Evolutionary conservation across 2,888 invertebrate genomes (phyloP), one percentile per base, ranked within the genome.

Genomic region (Dugesia japonica): DNA sequence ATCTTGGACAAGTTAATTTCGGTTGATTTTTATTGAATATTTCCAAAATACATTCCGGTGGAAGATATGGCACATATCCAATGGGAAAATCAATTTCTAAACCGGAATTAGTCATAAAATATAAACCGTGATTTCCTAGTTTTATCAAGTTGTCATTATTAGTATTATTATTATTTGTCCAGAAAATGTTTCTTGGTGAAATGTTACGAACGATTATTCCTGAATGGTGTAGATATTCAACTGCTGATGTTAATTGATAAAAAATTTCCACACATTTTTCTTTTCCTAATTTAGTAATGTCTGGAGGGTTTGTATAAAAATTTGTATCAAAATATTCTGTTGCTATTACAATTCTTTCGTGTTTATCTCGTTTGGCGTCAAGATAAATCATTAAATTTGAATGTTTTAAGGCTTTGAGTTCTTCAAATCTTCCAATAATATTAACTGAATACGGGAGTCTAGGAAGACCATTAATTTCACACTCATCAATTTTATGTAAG

Each of bases 261-360:
- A 56, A 23, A 7, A 56, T 23, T 23, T 56, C 56, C 1, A 56
- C 17, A 20, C 20, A 20, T 56, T 56, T 56, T 20, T 23, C 4
- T n/a, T 23, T n/a, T 56, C n/a, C n/a, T 23, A 56, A 56, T n/a
- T 56, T 4, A 23, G 7, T 23, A 23, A 56, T 56, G 1, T 56
- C n/a, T 7, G 23, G n/a, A n/a, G 56, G 56, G 56, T 56, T n/a
- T 13, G 56, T 20, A 20, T 56, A n/a, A 23, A 56, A 23, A 7
- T 15, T 28, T n/a, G 4, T n/a, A 15, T 15, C 4, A n/a, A n/a
- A 13, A 15, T 27, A 72, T 31, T 72, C 72, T 72, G 72, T 28
- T 4, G 31, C 72, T 4, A 72, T 72, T 23, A 72, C 31, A 27
- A 72, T 31, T 72, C 72, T 23, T 23, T 72, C 72, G 27, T 72